Base-by-base conservation (phyloP, 2,113 vertebrate species). In the Elephas maximus region DNA sequence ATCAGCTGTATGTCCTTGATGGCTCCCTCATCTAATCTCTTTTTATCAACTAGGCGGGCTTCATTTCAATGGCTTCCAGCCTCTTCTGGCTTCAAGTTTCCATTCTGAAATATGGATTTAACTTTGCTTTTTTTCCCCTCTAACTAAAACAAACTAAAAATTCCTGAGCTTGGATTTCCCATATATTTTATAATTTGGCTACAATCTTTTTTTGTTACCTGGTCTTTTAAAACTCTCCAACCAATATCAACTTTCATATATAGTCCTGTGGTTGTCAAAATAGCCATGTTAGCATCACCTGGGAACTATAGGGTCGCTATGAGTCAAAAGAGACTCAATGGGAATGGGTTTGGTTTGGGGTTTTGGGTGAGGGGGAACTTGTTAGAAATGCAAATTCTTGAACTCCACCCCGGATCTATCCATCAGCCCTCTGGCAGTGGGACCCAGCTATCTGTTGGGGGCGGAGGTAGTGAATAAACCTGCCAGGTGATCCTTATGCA, bases 81-180 rank as follows among this genome's bases (percentile, higher is more conserved):
- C 48, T 87, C 85, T 78, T 90, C 14, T 6, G 79, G 26, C 2
- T 37, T 14, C 11, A 86, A 44, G 53, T 57, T 57, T 33, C 41
- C 62, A 30, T 21, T 63, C 5, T 79, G 65, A 88, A 85, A 86
- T 57, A 65, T 0, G 89, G 23, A 88, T 76, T 81, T n/a, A 89
- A 65, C 12, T 30, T 4, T 74, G 23, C 5, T 28, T 90, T 96
- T 28, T 90, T 96, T 91, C 12, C 6, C 10, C 10, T 57, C n/a
- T 79, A 71, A 6, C 65, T 85, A 88, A 88, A 85, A 62, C 23
- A 91, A 88, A 45, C 11, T 86, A 45, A 88, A 94, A 87, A 57
- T 88, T 4, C 10, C 33, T n/a, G 10, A n/a, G 24, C 6, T 7
- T 6, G 2, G 2, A 21, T 41, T 62, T 28, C 15, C 17, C 15